Evolutionary conservation across 2,113 vertebrate species (phyloP).

Genomic region (Grammomys surdaster): DNA sequence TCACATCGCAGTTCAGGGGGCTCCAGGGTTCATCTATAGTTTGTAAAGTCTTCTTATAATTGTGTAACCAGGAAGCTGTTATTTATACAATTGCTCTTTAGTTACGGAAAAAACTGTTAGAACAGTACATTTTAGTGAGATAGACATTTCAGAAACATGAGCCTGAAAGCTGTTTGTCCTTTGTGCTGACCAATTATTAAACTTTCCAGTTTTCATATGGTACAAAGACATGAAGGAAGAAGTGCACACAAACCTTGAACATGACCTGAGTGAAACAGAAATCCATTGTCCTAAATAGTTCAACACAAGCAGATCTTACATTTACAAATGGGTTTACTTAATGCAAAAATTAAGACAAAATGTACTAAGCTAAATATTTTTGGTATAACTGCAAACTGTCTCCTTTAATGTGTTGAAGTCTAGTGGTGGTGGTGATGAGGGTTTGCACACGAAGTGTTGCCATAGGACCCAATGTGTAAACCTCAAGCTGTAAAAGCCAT

Average conservation of each 20-base stretch:
- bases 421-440: conserved; percentile 59
- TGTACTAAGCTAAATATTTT: conserved; percentile 65
- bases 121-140: background rate
- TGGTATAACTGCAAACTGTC: conserved; percentile 63
- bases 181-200: conserved; percentile 61
- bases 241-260: conserved; percentile 43
- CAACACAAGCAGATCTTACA: conserved; percentile 61
- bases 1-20: background rate
- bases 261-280: conserved; percentile 51
- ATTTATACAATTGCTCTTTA: conserved; percentile 27
- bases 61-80: background rate
- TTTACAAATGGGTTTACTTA: conserved; percentile 62
- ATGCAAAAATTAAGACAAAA: conserved; percentile 60
- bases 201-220: conserved; percentile 67
- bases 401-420: conserved; percentile 63
- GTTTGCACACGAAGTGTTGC: conserved; percentile 66
- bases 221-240: conserved; percentile 36
- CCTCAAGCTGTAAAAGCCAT: background rate
- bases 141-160: background rate
- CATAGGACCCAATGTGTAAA: background rate
- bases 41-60: background rate
- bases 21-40: background rate
- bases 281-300: conserved; percentile 64
- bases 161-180: conserved; percentile 54
- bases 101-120: background rate